Conservation (phyloP, 2,113 vertebrate genomes). For the Mormoops blainvillei region DNA sequence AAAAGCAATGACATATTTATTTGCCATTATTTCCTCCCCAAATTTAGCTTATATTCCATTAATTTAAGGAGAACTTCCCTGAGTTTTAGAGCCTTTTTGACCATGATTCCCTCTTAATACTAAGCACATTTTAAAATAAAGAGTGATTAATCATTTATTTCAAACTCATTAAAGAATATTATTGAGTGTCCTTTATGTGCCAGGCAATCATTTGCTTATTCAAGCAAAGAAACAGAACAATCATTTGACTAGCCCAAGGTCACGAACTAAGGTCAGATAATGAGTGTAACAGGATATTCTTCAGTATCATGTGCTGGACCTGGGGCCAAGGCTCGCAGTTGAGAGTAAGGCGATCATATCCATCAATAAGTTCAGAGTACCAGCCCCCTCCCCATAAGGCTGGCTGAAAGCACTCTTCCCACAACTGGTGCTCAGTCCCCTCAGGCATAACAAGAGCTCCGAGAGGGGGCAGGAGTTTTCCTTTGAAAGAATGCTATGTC, state of each 20-base stretch:
- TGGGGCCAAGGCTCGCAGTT: not conserved
- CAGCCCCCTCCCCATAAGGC: not conserved
- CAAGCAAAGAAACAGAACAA: not conserved
- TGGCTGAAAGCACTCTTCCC: too few species aligned
- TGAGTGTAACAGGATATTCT: not conserved
- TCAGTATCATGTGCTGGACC: not conserved
- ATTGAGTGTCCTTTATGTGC: not conserved
- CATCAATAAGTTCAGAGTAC: not conserved
- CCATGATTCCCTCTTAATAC: not conserved
- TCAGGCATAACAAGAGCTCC: not conserved
- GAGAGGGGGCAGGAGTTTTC: too few species aligned
- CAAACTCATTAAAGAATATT: not conserved
- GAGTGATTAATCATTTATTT: not conserved
- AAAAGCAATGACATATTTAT: not conserved
- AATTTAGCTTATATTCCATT: not conserved
- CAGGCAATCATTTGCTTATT: not conserved
- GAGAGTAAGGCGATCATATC: not conserved
- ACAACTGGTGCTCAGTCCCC: not conserved
- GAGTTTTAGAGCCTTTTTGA: not conserved
- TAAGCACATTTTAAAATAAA: not conserved
- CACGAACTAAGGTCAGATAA: not conserved
- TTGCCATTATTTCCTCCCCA: not conserved
- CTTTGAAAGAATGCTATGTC: not conserved
- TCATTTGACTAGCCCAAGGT: not conserved
- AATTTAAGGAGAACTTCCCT: not conserved